A percentile compares a stretch with the other conserved stretches of the same genome.
Evolutionary conservation across 2,797 vertebrate species (phyloP).

Genomic region (Hippoglossus hippoglossus): DNA sequence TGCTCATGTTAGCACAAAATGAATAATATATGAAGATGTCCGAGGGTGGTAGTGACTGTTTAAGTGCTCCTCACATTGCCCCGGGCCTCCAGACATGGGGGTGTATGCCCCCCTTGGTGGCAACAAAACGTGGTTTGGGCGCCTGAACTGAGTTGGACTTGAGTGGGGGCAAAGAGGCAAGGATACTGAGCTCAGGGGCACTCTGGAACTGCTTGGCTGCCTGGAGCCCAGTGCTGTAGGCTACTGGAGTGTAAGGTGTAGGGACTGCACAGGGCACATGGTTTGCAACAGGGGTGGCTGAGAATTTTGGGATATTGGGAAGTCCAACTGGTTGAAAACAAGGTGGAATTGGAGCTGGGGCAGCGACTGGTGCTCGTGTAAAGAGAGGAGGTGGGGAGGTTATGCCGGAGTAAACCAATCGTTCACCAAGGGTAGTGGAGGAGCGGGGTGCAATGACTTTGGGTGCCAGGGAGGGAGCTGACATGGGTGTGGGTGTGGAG

Average conservation of each 20-base stretch:
- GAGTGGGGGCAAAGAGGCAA: slow-evolving; percentile 74
- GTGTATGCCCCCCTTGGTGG: slow-evolving; percentile 90
- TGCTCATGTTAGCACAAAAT: not conserved
- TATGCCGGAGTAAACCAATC: slow-evolving; percentile 85
- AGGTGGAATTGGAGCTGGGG: slow-evolving; percentile 27
- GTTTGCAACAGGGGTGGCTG: slow-evolving; percentile 65
- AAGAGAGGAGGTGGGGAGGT: slow-evolving; percentile 76
- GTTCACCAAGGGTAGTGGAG: slow-evolving; percentile 92
- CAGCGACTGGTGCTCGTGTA: slow-evolving; percentile 26
- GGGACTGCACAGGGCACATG: slow-evolving; percentile 59
- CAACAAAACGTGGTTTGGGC: slow-evolving; percentile 94
- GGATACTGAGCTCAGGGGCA: slow-evolving; percentile 85
- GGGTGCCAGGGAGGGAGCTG: slow-evolving; percentile 87
- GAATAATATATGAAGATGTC: slow-evolving; percentile 18
- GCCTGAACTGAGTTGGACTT: slow-evolving; percentile 84
- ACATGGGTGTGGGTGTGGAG: slow-evolving; percentile 95
- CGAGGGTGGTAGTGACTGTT: slow-evolving; percentile 7
- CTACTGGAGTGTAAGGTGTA: slow-evolving; percentile 70
- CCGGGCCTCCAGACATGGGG: slow-evolving; percentile 94
- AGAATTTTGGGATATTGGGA: slow-evolving; percentile 80
- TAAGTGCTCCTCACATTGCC: slow-evolving; percentile 56
- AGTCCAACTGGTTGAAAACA: slow-evolving; percentile 59
- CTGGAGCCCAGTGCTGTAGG: slow-evolving; percentile 79
- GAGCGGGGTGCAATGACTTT: slow-evolving; percentile 92
- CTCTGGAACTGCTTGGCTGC: slow-evolving; percentile 85